Percentiles rank a stretch among this genome's conserved stretches.
These are phyloP conservation scores for Leptogaster cylindrica DNA, from an alignment of 2,888 invertebrate genomes.

Conservation along the genomic window DNA sequence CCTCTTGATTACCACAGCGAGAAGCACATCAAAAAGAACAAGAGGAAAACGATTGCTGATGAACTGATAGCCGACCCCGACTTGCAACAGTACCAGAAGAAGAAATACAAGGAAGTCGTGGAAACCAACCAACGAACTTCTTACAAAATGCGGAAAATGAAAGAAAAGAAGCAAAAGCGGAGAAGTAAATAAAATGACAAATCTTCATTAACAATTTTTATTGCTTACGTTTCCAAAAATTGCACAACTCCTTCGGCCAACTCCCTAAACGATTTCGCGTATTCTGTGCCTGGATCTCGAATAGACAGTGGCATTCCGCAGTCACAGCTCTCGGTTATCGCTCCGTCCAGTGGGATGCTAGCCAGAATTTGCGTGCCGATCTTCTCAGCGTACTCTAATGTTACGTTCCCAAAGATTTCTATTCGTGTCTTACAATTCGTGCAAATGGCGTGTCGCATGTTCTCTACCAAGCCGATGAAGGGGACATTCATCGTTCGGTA, in stretches of 20 bases:
- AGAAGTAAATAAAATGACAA: too few relatives aligned
- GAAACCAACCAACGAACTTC: constrained; percentile 73
- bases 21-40: constrained; percentile 81
- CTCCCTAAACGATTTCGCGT: constrained; percentile 52
- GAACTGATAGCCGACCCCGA: constrained; percentile 90
- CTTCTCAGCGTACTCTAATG: constrained; percentile 67
- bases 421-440: constrained; percentile 76
- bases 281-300: constrained; percentile 55
- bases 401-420: constrained; percentile 75
- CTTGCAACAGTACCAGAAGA: constrained; percentile 80
- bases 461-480: constrained; percentile 86
- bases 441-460: constrained; percentile 85
- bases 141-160: constrained; percentile 72
- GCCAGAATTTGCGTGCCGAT: constrained; percentile 72
- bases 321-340: constrained; percentile 59
- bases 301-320: constrained; percentile 56
- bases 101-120: constrained; percentile 79
- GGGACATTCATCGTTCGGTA: constrained; percentile 82
- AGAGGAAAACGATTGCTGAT: constrained; percentile 90
- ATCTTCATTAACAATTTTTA: background rate
- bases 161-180: too few relatives aligned
- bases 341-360: constrained; percentile 62
- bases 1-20: constrained; percentile 86
- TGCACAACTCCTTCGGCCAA: constrained; percentile 49
- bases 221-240: constrained; percentile 44